phyloP scores from a whole-genome alignment of 2,113 vertebrate species.

The Miniopterus natalensis region DNA sequence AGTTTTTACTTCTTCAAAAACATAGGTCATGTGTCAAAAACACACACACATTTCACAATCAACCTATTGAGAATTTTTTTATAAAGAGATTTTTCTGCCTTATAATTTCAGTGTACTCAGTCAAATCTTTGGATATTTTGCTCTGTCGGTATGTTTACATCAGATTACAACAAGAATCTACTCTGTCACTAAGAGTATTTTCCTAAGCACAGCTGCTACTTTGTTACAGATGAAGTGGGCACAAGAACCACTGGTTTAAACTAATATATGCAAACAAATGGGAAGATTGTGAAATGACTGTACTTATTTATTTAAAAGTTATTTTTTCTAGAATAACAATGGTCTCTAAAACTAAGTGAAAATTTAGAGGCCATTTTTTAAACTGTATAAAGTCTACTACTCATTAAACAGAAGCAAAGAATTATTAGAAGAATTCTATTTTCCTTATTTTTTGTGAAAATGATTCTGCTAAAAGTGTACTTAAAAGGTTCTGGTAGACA shows the following conservation, averaged over 20 bases:
- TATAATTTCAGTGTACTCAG: not conserved
- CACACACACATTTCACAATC: not conserved
- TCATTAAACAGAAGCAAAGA: not conserved
- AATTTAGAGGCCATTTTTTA: not conserved
- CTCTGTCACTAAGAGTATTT: not conserved
- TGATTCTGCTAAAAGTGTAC: not conserved
- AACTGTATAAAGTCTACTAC: not conserved
- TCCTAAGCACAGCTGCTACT: not conserved
- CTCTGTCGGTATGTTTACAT: not conserved
- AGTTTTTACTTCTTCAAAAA: constrained; percentile 80
- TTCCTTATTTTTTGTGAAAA: constrained; percentile 19
- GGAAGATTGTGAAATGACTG: not conserved
- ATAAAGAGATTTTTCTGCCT: not conserved
- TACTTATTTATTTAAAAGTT: not conserved
- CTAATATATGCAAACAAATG: not conserved
- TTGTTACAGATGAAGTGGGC: not conserved
- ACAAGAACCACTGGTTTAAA: not conserved
- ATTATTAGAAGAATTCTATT: not conserved
- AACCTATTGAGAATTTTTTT: constrained; percentile 40
- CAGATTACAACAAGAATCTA: rapidly evolving
- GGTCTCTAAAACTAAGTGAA: not conserved
- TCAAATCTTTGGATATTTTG: not conserved
- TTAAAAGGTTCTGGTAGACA: not conserved
- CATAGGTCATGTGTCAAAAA: constrained; percentile 57
- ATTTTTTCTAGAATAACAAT: not conserved